phyloP scores from a whole-genome alignment of 2,113 vertebrate genomes.

The Psilopogon haemacephalus region DNA sequence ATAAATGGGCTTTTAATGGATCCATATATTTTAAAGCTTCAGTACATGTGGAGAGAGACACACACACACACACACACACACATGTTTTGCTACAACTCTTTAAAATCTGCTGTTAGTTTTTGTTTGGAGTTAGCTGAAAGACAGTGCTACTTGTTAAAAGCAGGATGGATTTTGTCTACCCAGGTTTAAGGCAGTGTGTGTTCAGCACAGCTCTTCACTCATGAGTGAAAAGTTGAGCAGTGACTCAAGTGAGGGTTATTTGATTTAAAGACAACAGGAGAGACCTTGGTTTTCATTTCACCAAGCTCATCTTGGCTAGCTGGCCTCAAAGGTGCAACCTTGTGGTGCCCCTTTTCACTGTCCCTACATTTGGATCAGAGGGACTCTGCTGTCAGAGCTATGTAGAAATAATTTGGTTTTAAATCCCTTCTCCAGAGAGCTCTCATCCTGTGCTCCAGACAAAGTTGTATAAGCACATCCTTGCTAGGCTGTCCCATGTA shows the following conservation, averaged over 20 bases:
- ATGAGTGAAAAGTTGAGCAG: background rate
- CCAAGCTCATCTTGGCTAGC: background rate
- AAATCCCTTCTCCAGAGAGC: background rate
- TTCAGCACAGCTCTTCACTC: background rate
- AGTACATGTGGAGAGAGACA: background rate
- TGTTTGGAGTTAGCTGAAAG: background rate
- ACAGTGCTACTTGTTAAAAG: background rate
- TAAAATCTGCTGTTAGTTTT: background rate
- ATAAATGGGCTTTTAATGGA: background rate
- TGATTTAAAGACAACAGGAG: background rate
- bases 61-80: too few relatives aligned
- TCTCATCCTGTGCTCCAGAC: accelerated
- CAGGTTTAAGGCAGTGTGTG: accelerated
- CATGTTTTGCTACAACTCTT: background rate
- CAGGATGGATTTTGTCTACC: background rate
- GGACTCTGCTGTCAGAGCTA: too few relatives aligned
- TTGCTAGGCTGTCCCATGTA: background rate
- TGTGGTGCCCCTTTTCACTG: background rate
- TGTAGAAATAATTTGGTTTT: background rate
- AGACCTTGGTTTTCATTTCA: background rate
- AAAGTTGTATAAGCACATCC: accelerated
- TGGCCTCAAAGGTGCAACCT: background rate
- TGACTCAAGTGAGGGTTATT: background rate
- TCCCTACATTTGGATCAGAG: background rate
- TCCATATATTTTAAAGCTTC: background rate